Percentiles rank a stretch among this genome's conserved stretches.
phyloP scores from a whole-genome alignment of 2,888 invertebrate species.

The Eupelmus urozonus region DNA sequence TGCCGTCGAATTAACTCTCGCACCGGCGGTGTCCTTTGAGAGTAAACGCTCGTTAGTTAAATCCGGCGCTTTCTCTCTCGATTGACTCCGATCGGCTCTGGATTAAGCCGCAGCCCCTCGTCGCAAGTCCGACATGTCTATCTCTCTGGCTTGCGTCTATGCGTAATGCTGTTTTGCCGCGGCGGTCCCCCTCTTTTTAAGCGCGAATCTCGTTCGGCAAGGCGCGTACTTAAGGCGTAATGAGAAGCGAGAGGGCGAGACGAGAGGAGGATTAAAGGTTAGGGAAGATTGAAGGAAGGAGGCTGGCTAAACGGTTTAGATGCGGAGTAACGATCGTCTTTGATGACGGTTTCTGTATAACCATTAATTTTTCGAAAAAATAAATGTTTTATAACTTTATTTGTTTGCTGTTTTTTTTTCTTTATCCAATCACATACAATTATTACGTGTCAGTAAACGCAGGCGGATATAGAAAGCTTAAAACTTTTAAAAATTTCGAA shows the following conservation, averaged over 20 bases:
- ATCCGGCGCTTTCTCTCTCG: conserved; percentile 48
- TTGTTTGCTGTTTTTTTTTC: background rate
- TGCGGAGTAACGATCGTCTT: no score
- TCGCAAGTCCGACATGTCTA: no score
- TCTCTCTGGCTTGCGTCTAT: background rate
- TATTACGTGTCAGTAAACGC: no score
- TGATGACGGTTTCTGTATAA: no score
- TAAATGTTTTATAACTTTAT: background rate
- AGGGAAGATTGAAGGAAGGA: background rate
- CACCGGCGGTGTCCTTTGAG: conserved; percentile 60
- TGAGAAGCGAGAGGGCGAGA: background rate
- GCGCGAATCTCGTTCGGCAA: no score
- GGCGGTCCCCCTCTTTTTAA: background rate
- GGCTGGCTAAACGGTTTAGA: no score
- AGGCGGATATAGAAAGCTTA: no score
- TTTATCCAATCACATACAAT: no score
- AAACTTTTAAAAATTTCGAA: no score
- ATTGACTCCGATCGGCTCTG: conserved; percentile 53
- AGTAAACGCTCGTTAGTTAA: conserved; percentile 64
- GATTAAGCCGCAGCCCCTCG: background rate
- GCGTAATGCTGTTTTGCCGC: conserved; percentile 1
- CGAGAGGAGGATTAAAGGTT: background rate
- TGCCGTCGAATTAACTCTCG: conserved; percentile 71
- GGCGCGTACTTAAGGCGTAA: no score
- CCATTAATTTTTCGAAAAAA: background rate